Conservation (phyloP, 2,113 vertebrate genomes). For the Acrocephalus kingi region DNA sequence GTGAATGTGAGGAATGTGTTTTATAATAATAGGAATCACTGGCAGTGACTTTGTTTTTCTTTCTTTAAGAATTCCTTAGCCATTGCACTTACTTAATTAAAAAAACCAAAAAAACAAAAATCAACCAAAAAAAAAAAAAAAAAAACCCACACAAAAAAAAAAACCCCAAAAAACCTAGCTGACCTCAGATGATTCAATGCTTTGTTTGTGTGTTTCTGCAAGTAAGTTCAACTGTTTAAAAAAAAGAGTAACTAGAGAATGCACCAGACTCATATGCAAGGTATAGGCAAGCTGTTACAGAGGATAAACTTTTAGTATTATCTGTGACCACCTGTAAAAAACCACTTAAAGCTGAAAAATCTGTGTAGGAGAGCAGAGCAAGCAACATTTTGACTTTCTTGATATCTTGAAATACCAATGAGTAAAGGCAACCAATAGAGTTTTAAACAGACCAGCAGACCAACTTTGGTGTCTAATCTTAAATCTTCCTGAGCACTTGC, state of each 20-base stretch:
- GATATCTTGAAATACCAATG: background rate
- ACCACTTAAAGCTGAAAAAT: background rate
- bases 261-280: background rate
- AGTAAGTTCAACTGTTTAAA: background rate
- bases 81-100: background rate
- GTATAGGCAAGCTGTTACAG: background rate
- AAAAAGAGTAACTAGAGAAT: background rate
- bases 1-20: constrained; percentile 14
- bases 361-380: background rate
- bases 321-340: background rate
- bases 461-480: background rate
- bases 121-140: background rate
- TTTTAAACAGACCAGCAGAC: background rate
- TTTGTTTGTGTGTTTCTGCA: background rate
- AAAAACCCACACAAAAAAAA: background rate
- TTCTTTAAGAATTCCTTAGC: constrained; percentile 18
- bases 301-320: background rate
- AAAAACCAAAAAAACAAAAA: background rate
- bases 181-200: background rate
- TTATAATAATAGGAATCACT: background rate
- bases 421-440: background rate
- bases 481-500: background rate
- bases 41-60: constrained; percentile 39
- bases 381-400: background rate
- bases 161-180: background rate